These are phyloP conservation scores for Pterobdella sp. DNA, from an alignment of 2,888 invertebrate genomes.

Conservation along the genomic window DNA sequence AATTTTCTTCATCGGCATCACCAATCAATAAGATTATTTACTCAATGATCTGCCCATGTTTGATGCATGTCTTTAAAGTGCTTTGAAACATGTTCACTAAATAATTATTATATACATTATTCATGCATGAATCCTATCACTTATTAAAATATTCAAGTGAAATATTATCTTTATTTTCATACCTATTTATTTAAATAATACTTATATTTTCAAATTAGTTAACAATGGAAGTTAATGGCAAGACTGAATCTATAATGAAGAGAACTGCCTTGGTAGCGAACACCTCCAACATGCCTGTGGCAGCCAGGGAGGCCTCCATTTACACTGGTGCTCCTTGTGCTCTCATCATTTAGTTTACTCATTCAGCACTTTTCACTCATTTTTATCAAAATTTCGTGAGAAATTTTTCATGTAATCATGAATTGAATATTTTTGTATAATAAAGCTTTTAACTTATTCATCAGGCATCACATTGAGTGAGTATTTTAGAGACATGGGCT, in stretches of 20 bases:
- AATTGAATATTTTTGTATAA: neutral
- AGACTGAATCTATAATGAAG: slow-evolving; percentile 95
- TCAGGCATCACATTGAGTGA: slow-evolving; percentile 94
- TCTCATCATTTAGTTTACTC: too few relatives aligned
- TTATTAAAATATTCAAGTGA: neutral
- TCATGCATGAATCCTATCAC: neutral
- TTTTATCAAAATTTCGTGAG: neutral
- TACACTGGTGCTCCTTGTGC: slow-evolving; percentile 84
- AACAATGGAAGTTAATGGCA: slow-evolving; percentile 89
- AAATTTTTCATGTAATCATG: neutral
- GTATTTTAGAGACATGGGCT: slow-evolving; percentile 94
- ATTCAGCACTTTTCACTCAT: neutral
- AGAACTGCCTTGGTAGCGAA: slow-evolving; percentile 97
- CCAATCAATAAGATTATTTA: too few relatives aligned
- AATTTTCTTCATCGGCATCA: too few relatives aligned
- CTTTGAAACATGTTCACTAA: neutral
- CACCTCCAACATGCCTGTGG: slow-evolving; percentile 99
- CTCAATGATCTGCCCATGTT: too few relatives aligned
- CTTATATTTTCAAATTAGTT: too few relatives aligned
- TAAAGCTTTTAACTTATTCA: neutral
- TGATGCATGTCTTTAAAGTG: too few relatives aligned
- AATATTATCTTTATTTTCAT: neutral
- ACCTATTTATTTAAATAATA: too few relatives aligned
- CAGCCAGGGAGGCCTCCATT: slow-evolving; percentile 98
- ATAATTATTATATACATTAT: neutral